Evolutionary conservation across 2,113 vertebrate genomes (phyloP).

Genomic region (Bufo gargarizans): DNA sequence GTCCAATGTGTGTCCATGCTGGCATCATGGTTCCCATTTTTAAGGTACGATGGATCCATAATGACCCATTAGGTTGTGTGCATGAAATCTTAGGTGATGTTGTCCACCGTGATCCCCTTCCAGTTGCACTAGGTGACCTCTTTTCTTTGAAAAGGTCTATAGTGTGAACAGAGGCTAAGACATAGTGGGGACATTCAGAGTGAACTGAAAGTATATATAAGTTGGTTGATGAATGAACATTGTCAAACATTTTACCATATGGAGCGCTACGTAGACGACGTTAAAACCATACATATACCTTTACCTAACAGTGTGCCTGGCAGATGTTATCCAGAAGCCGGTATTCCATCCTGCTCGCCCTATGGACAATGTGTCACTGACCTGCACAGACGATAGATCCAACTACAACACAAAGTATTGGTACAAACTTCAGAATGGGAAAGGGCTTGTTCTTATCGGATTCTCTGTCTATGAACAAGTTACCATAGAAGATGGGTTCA

Average conservation of each 20-base stretch:
- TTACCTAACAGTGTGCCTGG: neutral
- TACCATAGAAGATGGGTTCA: neutral
- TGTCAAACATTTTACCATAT: neutral
- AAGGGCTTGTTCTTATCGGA: neutral
- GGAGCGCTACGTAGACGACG: neutral
- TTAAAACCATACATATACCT: neutral
- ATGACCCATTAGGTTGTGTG: no score
- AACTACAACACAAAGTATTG: slow-evolving; percentile 18
- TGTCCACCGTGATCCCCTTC: no score
- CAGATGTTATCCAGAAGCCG: neutral
- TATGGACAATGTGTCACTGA: neutral
- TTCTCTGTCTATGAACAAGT: neutral
- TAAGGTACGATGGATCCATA: no score
- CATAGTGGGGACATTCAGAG: neutral
- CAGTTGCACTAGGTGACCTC: no score
- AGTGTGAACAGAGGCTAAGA: no score
- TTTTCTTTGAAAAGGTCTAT: neutral
- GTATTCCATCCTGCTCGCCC: neutral
- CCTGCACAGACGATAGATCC: neutral
- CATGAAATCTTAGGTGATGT: no score
- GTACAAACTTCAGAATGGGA: slow-evolving; percentile 1
- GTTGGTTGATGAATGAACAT: neutral
- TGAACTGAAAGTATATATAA: neutral
- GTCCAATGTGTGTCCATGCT: no score
- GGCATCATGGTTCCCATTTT: no score